Percentiles rank a stretch among this genome's conserved stretches.
phyloP scores from a whole-genome alignment of 2,888 invertebrate genomes.

The Diarsia rubi region DNA sequence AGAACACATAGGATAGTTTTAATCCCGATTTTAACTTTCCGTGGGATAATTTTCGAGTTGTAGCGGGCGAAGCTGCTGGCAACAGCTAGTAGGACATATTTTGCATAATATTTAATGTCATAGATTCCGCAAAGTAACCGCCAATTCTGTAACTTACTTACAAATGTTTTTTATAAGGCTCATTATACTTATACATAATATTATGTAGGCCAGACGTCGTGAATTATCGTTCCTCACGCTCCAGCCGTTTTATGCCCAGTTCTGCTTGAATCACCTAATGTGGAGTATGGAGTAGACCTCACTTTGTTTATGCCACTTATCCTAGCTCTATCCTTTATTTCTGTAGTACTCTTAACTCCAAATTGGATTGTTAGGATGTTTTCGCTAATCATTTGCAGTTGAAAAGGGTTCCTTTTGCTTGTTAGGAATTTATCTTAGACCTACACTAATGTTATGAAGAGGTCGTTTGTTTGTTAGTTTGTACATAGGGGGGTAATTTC shows the following conservation, averaged over 20 bases:
- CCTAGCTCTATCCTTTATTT: constrained; percentile 31
- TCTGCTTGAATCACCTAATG: constrained; percentile 44
- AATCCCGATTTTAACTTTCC: too few species aligned
- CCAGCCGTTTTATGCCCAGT: constrained; percentile 33
- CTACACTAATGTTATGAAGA: too few species aligned
- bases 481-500: too few species aligned
- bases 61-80: too few species aligned
- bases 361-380: constrained; percentile 13
- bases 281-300: constrained; percentile 39
- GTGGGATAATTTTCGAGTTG: too few species aligned
- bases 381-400: constrained; percentile 21
- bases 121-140: too few species aligned
- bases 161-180: neutral
- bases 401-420: constrained; percentile 19
- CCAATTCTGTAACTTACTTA: too few species aligned
- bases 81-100: too few species aligned
- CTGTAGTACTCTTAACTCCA: constrained; percentile 32
- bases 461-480: too few species aligned
- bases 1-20: too few species aligned
- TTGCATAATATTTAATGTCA: too few species aligned
- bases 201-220: neutral
- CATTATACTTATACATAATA: neutral
- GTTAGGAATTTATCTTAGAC: neutral
- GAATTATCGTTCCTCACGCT: constrained; percentile 29
- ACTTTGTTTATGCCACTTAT: constrained; percentile 46